Evolutionary conservation across 2,888 invertebrate genomes (phyloP), one percentile per base, ranked within the genome.

Genomic region (Heliconius erato): DNA sequence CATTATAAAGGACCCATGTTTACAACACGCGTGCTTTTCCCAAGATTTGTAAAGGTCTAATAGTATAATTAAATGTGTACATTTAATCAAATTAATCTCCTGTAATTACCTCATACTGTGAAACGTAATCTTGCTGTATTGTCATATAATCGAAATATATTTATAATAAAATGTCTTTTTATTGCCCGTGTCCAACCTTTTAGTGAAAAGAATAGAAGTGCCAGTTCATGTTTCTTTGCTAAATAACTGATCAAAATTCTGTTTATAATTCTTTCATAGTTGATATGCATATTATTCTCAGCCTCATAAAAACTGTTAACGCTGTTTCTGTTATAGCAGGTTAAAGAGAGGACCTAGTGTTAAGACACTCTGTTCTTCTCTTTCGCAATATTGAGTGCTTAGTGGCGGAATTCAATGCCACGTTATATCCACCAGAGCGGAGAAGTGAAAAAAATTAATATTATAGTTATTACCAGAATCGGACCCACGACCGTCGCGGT

Each of bases 51-150:
- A 77, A 65, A 76, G 83, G 81, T 40, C 76, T 76, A 79, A 81
- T 81, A 40, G 74, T 74, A 76, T 81, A 76, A 81, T 81, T 83
- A 79, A 81, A 65, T 69, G 69, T 28, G 63, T 77, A 74, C 63
- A 80, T 59, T 80, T 79, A 67, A 71, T 65, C 11, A 67, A 54
- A 77, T 72, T 77, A 68, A 76, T 63, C 72, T 78, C 76, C 59
- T 78, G 49, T 65, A 81, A 81, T 72, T 81, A 72, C 63, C 26
- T 44, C 68, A 54, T 77, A 77, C 35, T 23, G 54, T 49, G 65
- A 81, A 72, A 49, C 35, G 35, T 77, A 63, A 76, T 35, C 65
- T 28, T 77, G 40, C 32, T 65, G 14, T 26, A 23, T 77, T 65
- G 40, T 54, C 74, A 54, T 1, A 3, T 23, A 23, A 54, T 54